These are phyloP conservation scores for Polyommatus icarus DNA, from an alignment of 2,888 invertebrate species.

Conservation along the genomic window DNA sequence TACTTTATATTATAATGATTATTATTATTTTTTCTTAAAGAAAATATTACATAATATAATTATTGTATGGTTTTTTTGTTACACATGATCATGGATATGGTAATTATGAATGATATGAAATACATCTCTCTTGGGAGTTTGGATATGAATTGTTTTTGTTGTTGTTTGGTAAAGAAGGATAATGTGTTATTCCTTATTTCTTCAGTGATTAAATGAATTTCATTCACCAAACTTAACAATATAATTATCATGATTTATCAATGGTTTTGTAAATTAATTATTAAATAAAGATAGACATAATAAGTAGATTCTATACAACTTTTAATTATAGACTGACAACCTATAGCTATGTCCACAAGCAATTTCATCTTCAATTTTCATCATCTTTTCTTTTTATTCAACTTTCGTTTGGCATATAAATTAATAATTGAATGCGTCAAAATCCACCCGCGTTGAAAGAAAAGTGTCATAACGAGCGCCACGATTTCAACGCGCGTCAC, in stretches of 20 bases:
- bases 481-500: too few relatives aligned
- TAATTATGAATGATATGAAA: constrained; percentile 4
- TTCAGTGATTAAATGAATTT: too few relatives aligned
- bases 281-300: too few relatives aligned
- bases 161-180: background rate
- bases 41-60: background rate
- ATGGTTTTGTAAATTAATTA: background rate
- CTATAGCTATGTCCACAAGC: too few relatives aligned
- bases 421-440: too few relatives aligned
- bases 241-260: background rate
- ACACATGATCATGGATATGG: background rate
- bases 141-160: background rate
- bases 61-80: background rate
- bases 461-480: too few relatives aligned
- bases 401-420: too few relatives aligned
- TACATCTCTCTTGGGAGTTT: background rate
- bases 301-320: too few relatives aligned
- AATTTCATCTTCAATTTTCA: too few relatives aligned
- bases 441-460: too few relatives aligned
- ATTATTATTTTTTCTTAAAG: background rate
- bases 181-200: background rate
- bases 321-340: too few relatives aligned
- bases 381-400: too few relatives aligned
- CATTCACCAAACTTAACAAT: background rate
- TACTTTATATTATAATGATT: background rate